These are phyloP conservation scores for Trachops cirrhosus DNA, from an alignment of 2,797 vertebrate genomes.

Conservation along the genomic window DNA sequence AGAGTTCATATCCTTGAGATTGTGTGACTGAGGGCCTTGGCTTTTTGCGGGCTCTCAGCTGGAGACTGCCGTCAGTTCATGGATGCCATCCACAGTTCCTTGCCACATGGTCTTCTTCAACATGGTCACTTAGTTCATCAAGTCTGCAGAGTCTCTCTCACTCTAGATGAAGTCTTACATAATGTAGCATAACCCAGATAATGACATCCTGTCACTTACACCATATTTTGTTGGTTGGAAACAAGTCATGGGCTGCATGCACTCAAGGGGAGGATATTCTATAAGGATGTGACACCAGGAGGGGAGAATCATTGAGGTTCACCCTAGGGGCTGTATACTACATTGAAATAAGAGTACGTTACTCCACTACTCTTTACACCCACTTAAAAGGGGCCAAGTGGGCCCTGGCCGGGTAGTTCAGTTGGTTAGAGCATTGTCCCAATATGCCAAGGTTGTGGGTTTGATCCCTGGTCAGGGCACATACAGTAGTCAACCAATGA, in stretches of 20 bases:
- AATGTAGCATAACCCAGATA: background rate
- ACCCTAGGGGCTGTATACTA: background rate
- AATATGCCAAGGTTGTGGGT: background rate
- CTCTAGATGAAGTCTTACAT: background rate
- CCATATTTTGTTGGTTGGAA: background rate
- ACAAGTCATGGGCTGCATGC: background rate
- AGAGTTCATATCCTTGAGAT: background rate
- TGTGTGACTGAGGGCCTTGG: background rate
- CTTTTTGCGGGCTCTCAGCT: background rate
- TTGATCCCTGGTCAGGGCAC: background rate
- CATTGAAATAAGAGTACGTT: background rate
- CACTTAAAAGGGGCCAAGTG: background rate
- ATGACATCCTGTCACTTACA: background rate
- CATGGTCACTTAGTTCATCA: background rate
- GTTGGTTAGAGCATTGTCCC: background rate
- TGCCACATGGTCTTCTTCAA: background rate
- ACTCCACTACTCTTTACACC: background rate
- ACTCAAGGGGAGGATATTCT: background rate
- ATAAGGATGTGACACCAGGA: background rate
- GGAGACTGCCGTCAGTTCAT: background rate
- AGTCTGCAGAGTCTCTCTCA: background rate
- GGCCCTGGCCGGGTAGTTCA: background rate
- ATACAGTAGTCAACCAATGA: background rate
- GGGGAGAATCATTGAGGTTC: background rate
- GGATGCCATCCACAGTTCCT: background rate